Evolutionary conservation across 2,113 vertebrate species (phyloP).

Genomic region (Agelaius tricolor): DNA sequence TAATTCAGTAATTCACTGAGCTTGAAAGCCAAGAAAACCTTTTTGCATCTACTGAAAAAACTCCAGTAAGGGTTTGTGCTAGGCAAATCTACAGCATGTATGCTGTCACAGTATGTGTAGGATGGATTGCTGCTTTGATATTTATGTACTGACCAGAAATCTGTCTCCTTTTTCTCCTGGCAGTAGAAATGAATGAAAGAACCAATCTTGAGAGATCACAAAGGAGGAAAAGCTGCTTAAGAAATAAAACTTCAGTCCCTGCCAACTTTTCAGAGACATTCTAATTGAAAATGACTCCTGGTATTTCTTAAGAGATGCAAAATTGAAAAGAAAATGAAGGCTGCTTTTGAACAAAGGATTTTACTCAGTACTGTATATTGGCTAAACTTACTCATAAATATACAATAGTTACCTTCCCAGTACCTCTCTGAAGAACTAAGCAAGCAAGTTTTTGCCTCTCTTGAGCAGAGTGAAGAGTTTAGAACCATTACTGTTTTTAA

Average conservation of each 20-base stretch:
- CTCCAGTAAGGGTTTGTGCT: background rate
- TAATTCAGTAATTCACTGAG: background rate
- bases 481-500: background rate
- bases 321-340: slow-evolving; percentile 49
- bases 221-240: slow-evolving; percentile 57
- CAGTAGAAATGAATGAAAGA: slow-evolving; percentile 38
- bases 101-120: background rate
- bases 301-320: slow-evolving; percentile 54
- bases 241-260: slow-evolving; percentile 44
- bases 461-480: background rate
- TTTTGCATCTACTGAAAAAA: background rate
- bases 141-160: slow-evolving; percentile 16
- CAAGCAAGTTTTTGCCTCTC: slow-evolving; percentile 1
- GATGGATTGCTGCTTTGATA: background rate
- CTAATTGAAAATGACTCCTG: slow-evolving; percentile 60
- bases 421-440: slow-evolving; percentile 11
- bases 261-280: slow-evolving; percentile 55
- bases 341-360: slow-evolving; percentile 51
- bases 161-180: slow-evolving; percentile 20
- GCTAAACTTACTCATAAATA: background rate
- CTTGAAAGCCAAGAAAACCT: slow-evolving; percentile 1
- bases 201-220: slow-evolving; percentile 32
- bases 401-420: background rate
- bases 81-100: background rate
- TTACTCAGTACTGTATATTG: slow-evolving; percentile 1